Conservation (phyloP, 1,140 invertebrate species). For the Panagrolaimus sp. region DNA sequence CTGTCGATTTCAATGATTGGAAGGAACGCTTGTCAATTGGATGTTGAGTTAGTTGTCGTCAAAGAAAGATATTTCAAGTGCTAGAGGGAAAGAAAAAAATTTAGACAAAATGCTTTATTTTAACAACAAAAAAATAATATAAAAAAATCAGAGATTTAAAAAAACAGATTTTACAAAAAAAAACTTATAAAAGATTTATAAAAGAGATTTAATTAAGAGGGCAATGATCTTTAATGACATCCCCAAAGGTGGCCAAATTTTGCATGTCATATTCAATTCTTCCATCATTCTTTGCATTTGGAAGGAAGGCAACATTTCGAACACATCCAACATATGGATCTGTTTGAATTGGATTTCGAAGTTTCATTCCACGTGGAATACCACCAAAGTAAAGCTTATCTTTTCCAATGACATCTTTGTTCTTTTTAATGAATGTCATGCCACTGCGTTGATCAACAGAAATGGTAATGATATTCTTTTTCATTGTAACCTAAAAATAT, state of each 20-base stretch:
- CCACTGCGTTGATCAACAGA: constrained; percentile 72
- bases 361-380: constrained; percentile 65
- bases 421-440: constrained; percentile 67
- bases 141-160: not conserved
- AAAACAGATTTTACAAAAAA: not conserved
- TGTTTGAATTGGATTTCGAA: constrained; percentile 9
- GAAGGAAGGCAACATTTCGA: constrained; percentile 35
- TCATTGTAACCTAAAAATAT: constrained; percentile 41
- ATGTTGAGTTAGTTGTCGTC: too few relatives aligned
- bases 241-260: constrained; percentile 30
- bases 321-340: constrained; percentile 47
- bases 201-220: constrained; percentile 36
- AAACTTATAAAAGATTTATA: constrained; percentile 4
- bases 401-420: constrained; percentile 71
- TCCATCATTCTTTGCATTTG: constrained; percentile 34
- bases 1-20: too few relatives aligned
- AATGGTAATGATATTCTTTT: constrained; percentile 74
- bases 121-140: not conserved
- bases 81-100: too few relatives aligned
- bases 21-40: too few relatives aligned
- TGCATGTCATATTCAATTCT: not conserved
- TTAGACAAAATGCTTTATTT: too few relatives aligned
- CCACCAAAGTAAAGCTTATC: constrained; percentile 83
- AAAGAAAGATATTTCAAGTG: too few relatives aligned
- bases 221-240: constrained; percentile 32